Evolutionary conservation across 2,888 invertebrate genomes (phyloP), one percentile per base, ranked within the genome.

Genomic region (Dichetophora obliterata): DNA sequence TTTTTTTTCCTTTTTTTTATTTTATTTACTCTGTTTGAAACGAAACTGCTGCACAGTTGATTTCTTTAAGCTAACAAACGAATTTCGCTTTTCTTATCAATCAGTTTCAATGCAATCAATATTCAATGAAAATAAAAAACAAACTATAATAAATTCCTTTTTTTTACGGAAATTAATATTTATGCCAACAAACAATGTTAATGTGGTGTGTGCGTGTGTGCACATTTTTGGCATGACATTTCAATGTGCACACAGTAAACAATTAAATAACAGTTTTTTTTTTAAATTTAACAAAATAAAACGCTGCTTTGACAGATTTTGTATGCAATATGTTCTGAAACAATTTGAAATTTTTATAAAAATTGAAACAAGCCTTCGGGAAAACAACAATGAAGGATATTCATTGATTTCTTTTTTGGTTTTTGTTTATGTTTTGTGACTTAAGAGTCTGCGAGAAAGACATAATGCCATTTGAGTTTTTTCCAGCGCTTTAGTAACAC

Each of bases 81-180:
- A 11, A 73, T 27, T 73, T 24, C 48, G 34, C 63, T 37, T 34
- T n/a, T 48, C 16, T 71, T 71, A 54, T 71, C 22, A 72, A 43
- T 63, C 27, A 61, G 24, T 72, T 72, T 48, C 19, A 61, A 43
- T 27, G 22, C 59, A 61, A 43, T 27, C 59, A 61, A 43, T 27
- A 72, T 48, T 61, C 59, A 16, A 61, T 48, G 14, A 72, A 59
- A 59, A 54, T 48, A 22, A 75, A 75, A 75, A 69, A 59, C 37
- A 72, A 72, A 72, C 61, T 70, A 70, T 52, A 72, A 72, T 61
- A 63, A 71, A 54, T 72, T 61, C 57, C 57, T 34, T 54, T 68
- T 50, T 31, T 54, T 57, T 71, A 9, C 43, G 22, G 59, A 71
- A 57, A 71, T 59, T 37, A 71, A 61, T 48, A 61, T 52, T 70